Evolutionary conservation across 2,797 vertebrate species (phyloP).

Genomic region (Dendrocincla tyrannina): DNA sequence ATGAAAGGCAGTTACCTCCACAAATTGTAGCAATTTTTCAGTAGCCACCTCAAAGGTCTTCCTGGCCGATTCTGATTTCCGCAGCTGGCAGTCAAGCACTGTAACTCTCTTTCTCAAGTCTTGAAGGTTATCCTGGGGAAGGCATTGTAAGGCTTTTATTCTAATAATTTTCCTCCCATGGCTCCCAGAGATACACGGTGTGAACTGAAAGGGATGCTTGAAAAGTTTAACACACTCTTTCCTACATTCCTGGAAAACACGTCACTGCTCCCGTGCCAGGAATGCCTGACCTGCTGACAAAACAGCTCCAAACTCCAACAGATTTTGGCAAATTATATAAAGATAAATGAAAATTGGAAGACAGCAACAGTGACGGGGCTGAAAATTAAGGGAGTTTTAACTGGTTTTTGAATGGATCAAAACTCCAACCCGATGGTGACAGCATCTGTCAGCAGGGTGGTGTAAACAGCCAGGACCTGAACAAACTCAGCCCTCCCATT

Average conservation of each 20-base stretch:
- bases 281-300: background rate
- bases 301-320: background rate
- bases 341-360: background rate
- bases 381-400: background rate
- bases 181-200: background rate
- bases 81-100: slow-evolving; percentile 89
- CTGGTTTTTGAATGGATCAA: background rate
- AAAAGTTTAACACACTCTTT: background rate
- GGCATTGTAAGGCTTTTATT: background rate
- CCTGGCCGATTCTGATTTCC: slow-evolving; percentile 85
- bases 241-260: background rate
- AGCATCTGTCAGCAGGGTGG: background rate
- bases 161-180: background rate
- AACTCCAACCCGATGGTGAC: background rate
- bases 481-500: background rate
- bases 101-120: slow-evolving; percentile 86
- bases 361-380: background rate
- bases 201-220: background rate
- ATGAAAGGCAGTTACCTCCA: slow-evolving; percentile 80
- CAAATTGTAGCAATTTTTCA: slow-evolving; percentile 89
- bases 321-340: background rate
- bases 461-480: background rate
- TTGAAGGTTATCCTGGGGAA: slow-evolving; percentile 81
- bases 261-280: background rate
- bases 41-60: slow-evolving; percentile 88